phyloP scores from a whole-genome alignment of 2,797 vertebrate genomes.

The Argentina silus region DNA sequence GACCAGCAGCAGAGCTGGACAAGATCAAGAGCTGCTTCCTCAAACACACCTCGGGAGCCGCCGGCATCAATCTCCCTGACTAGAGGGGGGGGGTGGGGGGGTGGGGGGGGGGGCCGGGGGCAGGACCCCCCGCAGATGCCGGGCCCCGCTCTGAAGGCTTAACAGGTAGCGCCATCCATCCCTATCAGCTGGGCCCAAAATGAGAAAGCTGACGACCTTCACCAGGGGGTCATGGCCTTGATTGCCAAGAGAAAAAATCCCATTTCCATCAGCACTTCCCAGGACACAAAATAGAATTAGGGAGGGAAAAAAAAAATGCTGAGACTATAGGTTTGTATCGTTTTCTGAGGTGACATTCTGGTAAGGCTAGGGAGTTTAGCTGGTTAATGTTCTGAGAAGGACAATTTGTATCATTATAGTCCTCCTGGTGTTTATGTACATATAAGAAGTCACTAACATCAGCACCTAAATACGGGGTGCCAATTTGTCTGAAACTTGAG shows the following conservation, averaged over 20 bases:
- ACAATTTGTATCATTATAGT: slow-evolving; percentile 67
- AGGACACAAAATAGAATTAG: slow-evolving; percentile 62
- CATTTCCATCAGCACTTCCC: slow-evolving; percentile 71
- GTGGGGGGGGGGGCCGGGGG: slow-evolving; percentile 16
- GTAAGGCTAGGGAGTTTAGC: slow-evolving; percentile 61
- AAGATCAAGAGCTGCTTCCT: slow-evolving; percentile 76
- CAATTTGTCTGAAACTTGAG: slow-evolving; percentile 43
- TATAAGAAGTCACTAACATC: slow-evolving; percentile 45
- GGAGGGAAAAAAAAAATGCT: slow-evolving; percentile 59
- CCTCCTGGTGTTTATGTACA: slow-evolving; percentile 54
- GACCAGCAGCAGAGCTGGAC: slow-evolving; percentile 42
- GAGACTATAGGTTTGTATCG: slow-evolving; percentile 64
- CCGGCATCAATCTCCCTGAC: slow-evolving; percentile 69
- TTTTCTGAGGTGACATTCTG: slow-evolving; percentile 57
- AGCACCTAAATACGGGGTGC: slow-evolving; percentile 45
- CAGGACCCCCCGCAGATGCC: slow-evolving; percentile 49
- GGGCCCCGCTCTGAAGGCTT: slow-evolving; percentile 56
- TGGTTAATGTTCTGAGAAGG: slow-evolving; percentile 77
- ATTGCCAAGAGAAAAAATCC: slow-evolving; percentile 49
- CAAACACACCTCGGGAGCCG: slow-evolving; percentile 64
- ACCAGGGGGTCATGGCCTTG: slow-evolving; percentile 54
- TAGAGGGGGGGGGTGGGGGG: slow-evolving; percentile 16
- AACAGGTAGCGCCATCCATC: slow-evolving; percentile 69
- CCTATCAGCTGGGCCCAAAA: slow-evolving; percentile 68
- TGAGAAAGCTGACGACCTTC: slow-evolving; percentile 76